Base-by-base conservation (phyloP, 53 echinoderm and acorn worm genomes). In the Arbacia lixula region DNA sequence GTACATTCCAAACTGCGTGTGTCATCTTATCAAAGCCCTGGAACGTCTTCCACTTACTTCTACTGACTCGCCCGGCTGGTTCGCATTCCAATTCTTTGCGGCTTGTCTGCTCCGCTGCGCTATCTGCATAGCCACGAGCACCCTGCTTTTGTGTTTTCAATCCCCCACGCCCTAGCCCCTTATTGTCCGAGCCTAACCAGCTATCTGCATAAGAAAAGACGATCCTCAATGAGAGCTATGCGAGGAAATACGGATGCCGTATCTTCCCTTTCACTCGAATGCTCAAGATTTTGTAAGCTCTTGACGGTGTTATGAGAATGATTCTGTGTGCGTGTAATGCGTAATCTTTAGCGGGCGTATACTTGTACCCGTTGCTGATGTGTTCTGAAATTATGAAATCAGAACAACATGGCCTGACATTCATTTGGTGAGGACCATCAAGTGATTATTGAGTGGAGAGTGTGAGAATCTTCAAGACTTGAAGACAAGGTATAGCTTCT, bases 121-220 rank as follows among this genome's bases (percentile, higher is more conserved):
- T 38, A 66, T 5, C 38, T 66, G 36, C 36, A 66, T 66, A 66
- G 22, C 20, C 4, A 24, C 1, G 22, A 6, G 66, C 36, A 66
- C 38, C 66, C 14, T 11, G 8, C 66, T 66, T 36, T 75, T 75
- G 75, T 75, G 31, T 31, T 31, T 6, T 3, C 20, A 31, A 6
- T 53, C 52, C 75, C 55, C 75, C 75, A 75, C 75, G 75, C 75
- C 75, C 75, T 53, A 75, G 33, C 31, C 19, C 6, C 6, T 19
- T 35, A 75, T 75, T 75, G 75, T 75, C 53, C 36, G 33, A 36
- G 29, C 36, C 53, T 55, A 19, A 33, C 20, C 2, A 16, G 52
- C 54, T 53, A 75, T 75, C 75, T 75, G 75, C 75, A 75, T 75
- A 22, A 75, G 52, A 75, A 75, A 34, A 53, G 75, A 52, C 53